Percentiles rank a stretch among this genome's conserved stretches.
These are phyloP conservation scores for Emydocephalus ijimae DNA, from an alignment of 2,113 vertebrate genomes.

Conservation along the genomic window DNA sequence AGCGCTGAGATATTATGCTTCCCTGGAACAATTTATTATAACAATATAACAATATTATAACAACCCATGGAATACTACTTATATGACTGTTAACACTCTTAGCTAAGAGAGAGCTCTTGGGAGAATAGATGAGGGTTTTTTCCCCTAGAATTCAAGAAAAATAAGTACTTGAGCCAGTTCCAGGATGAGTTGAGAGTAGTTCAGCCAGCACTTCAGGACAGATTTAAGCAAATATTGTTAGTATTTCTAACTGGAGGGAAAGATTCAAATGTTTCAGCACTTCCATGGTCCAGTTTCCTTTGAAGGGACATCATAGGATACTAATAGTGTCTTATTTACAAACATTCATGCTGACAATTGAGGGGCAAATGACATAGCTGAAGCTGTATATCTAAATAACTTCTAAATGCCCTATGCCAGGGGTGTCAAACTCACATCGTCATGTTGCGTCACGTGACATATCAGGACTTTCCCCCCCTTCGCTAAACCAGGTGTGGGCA, in stretches of 20 bases:
- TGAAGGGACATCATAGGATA: not conserved
- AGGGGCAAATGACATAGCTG: too few species aligned
- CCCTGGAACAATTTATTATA: not conserved
- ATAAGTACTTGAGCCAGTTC: not conserved
- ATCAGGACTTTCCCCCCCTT: too few species aligned
- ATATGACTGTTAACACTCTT: not conserved
- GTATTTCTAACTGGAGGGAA: not conserved
- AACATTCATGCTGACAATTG: not conserved
- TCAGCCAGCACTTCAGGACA: not conserved
- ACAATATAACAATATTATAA: not conserved
- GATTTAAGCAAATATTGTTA: not conserved
- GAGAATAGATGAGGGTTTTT: not conserved
- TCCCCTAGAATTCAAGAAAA: not conserved
- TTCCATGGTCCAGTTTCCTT: not conserved
- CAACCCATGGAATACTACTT: not conserved
- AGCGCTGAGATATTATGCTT: not conserved
- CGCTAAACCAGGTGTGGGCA: too few species aligned
- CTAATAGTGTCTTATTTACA: not conserved
- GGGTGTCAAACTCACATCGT: too few species aligned
- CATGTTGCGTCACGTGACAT: too few species aligned
- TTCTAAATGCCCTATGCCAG: not conserved
- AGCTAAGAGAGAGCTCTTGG: not conserved
- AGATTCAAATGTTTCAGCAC: not conserved
- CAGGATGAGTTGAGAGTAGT: not conserved
- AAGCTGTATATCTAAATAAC: not conserved